Base-by-base conservation (phyloP, 1,140 invertebrate species). In the Diachasma alloeum region DNA sequence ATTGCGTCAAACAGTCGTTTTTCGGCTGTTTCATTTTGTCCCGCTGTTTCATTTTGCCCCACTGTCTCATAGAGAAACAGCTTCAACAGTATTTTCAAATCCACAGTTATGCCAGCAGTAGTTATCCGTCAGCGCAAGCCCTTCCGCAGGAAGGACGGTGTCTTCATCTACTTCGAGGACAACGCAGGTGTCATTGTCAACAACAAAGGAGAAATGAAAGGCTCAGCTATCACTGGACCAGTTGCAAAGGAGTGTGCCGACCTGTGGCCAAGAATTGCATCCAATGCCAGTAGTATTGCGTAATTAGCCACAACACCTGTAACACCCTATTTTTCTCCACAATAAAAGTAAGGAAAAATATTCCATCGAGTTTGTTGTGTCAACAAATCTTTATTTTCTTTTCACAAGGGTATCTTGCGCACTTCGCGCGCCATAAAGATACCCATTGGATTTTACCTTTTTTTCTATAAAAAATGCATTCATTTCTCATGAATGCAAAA, bases 141-240 rank as follows among this genome's bases (percentile, higher is more conserved):
- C 4, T 99, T 98, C 90, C 92, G 98, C 77, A 97, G 98, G 95
- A 98, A 99, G 93, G 97, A 99, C 89, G 98, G 98, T 22, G 94
- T 97, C 31, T 99, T 99, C 90, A 97, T 99, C 91, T 99, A 99
- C 87, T 99, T 99, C 91, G 98, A 99, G 90, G 98, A 99, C 90
- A 99, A 99, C 92, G 98, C 98, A 22, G 98, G 98, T 42, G 98
- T 99, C 37, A 99, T 99, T 89, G 98, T 99, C 19, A 99, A 99
- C 90, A 98, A 99, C 88, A 99, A 99, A 91, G 98, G 98, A 78
- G 98, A 99, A 93, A 99, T 99, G 98, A 99, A 99, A 92, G 98
- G 98, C 74, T 99, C 97, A 36, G 98, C 98, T 79, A 99, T 99
- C 83, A 99, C 98, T 69, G 98, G 98, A 81, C 98, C 98, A 71